Evolutionary conservation across 2,113 vertebrate genomes (phyloP), one percentile per base, ranked within the genome.

Genomic region (Oreochromis niloticus): DNA sequence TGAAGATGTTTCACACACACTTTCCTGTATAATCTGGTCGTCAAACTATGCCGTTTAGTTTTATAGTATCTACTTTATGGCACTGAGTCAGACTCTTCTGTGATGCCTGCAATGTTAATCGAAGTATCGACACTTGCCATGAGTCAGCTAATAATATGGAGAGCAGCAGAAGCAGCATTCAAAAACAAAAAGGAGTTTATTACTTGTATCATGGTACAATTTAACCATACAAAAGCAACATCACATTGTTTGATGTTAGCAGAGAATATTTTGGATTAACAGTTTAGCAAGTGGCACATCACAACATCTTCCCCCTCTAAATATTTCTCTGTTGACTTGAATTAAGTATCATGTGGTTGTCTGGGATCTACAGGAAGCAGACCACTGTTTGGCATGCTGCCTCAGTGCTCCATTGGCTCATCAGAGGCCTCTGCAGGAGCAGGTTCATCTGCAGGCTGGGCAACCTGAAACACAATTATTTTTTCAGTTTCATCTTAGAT

Each of bases 391-490:
- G 24, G 43, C 41, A 5, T 36, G 6, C n/a, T 14, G 7, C 55
- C 90, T 97, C 97, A 99, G 96, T 98, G 98, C 90, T 99, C 98
- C 98, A 99, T 99, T 0, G 98, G 98, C 89, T 99, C 98, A 19
- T 97, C 98, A 13, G 97, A 92, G 14, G 95, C 97, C 54, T 96
- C 97, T 87, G 93, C 94, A 68, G 96, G 91, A 6, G 94, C 88
- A 9, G 97, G 91, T 84, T 98, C 98, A 34, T 98, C 98, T 89
- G 96, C 95, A 24, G 98, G 95, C 1, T 95, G 96, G 80, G 94
- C 97, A 12, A 93, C 92, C 98, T 99, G 88, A 73, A 56, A 83
- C 24, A 75, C 71, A 75, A 50, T 75, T 46, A 43, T 43, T 71
- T 71, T 75, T 75, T 17, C 19, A 57, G 19, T 75, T 75, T 63